Conservation (phyloP, 2,888 invertebrate genomes). For the Himalopsyche anomala region DNA sequence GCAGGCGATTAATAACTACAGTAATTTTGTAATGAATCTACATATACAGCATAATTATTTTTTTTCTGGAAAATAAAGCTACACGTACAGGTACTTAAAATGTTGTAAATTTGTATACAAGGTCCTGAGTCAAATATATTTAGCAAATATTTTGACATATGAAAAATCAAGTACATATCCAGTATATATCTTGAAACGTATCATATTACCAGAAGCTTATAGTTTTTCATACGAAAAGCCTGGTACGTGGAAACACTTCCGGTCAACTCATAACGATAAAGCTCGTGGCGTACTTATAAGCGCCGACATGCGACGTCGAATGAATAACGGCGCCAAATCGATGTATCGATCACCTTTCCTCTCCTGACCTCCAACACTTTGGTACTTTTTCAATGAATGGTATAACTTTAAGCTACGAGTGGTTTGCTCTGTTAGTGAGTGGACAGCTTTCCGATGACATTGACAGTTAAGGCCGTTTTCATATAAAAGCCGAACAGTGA, state of each 20-base stretch:
- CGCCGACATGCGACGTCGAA: constrained; percentile 13
- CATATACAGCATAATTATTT: no score
- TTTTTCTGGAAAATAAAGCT: no score
- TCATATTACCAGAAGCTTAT: not conserved
- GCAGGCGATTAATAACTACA: no score
- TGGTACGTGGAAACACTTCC: not conserved
- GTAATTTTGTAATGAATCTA: no score
- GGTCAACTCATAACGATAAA: constrained; percentile 25
- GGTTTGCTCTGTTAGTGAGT: not conserved
- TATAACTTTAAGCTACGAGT: not conserved
- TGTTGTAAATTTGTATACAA: no score
- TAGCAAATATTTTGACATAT: not conserved
- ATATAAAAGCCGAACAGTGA: not conserved
- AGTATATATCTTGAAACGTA: not conserved
- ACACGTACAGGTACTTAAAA: no score
- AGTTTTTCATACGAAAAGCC: not conserved
- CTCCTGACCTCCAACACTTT: not conserved
- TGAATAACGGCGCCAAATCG: constrained; percentile 4
- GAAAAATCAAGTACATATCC: not conserved
- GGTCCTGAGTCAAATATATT: no score
- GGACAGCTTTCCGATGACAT: not conserved
- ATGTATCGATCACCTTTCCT: constrained; percentile 22
- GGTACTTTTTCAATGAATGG: constrained; percentile 9
- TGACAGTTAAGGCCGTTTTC: constrained; percentile 1
- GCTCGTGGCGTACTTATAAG: not conserved